Evolutionary conservation across 1,140 invertebrate genomes (phyloP).

Genomic region (Diprion similis): DNA sequence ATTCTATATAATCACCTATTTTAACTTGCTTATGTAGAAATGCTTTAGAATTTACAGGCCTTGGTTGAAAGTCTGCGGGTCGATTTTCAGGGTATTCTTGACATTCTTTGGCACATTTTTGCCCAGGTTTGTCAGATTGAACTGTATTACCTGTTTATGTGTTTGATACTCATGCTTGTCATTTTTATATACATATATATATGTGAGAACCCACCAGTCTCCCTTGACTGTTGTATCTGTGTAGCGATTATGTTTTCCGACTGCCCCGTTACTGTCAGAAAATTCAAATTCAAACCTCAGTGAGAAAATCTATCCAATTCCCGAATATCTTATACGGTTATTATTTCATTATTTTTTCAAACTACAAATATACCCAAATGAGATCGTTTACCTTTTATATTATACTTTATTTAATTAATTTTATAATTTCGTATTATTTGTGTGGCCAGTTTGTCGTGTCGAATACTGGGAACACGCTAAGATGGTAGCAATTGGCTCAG

Average conservation of each 20-base stretch:
- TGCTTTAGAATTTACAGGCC: not conserved
- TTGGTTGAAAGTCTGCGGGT: not conserved
- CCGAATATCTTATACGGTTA: no score
- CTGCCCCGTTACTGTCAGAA: no score
- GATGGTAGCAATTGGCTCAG: slow-evolving; percentile 50
- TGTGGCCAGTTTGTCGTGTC: slow-evolving; percentile 55
- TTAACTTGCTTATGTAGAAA: slow-evolving; percentile 3
- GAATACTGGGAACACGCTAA: slow-evolving; percentile 53
- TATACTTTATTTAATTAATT: not conserved
- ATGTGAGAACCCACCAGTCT: not conserved
- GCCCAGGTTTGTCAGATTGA: no score
- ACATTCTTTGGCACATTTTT: no score
- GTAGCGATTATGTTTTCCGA: no score
- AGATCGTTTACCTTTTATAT: no score
- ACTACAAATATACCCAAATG: no score
- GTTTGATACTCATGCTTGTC: not conserved
- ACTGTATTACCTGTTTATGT: not conserved
- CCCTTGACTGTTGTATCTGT: not conserved
- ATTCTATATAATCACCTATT: not conserved
- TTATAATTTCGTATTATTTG: slow-evolving; percentile 43
- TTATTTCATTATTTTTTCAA: no score
- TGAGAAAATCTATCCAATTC: no score
- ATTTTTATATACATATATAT: not conserved
- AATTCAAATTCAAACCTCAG: no score
- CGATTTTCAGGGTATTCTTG: no score